A percentile compares a stretch with the other conserved stretches of the same genome.
Evolutionary conservation across 2,797 vertebrate species (phyloP).

Genomic region (Cyprinodon diabolis): DNA sequence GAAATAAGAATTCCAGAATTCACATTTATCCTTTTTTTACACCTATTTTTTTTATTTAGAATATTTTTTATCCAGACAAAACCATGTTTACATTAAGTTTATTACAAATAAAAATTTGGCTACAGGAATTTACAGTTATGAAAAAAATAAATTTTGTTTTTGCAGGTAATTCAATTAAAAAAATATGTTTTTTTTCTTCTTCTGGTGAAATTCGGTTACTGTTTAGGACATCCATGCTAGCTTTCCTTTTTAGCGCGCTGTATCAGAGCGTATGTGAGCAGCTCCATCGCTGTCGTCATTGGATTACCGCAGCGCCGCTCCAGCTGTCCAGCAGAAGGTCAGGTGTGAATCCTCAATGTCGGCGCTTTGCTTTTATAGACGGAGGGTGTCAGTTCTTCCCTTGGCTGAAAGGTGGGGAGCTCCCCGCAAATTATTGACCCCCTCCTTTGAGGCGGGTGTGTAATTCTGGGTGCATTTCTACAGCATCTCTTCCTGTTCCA

Average conservation of each 20-base stretch:
- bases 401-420: slow-evolving; percentile 71
- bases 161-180: not conserved
- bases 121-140: not conserved
- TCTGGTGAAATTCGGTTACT: no score
- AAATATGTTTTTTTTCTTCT: no score
- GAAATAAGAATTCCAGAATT: no score
- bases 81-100: not conserved
- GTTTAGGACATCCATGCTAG: no score
- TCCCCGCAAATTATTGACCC: slow-evolving; percentile 58
- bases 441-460: slow-evolving; percentile 77
- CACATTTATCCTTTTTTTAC: not conserved
- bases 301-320: not conserved
- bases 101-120: not conserved
- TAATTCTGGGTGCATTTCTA: slow-evolving; percentile 69
- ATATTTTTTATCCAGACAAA: not conserved
- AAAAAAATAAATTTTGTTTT: not conserved
- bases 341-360: slow-evolving; percentile 14
- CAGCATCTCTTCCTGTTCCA: slow-evolving; percentile 77
- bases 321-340: slow-evolving; percentile 10
- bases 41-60: not conserved
- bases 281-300: not conserved
- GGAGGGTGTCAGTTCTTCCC: slow-evolving; percentile 66
- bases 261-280: not conserved
- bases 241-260: not conserved
- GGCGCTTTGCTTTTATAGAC: slow-evolving; percentile 42